Evolutionary conservation across 2,888 invertebrate species (phyloP), one percentile per base, ranked within the genome.

Genomic region (Spisula solida): DNA sequence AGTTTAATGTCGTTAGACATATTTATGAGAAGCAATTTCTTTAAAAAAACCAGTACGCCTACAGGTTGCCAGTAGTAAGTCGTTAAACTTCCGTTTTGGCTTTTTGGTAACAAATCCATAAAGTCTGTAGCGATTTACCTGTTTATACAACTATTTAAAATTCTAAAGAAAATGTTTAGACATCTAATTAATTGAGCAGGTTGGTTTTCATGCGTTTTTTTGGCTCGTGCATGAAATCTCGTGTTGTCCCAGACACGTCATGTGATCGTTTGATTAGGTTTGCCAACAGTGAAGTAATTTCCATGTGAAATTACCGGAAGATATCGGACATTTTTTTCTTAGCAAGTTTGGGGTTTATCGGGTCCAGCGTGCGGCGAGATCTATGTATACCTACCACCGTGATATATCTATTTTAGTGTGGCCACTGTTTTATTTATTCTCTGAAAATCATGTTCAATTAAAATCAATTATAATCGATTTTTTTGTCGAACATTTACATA

Each of bases 161-260:
- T 75, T 75, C 66, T 47, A 66, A 83, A 47, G 29, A 83, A 70
- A 75, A 48, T 75, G 48, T 83, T 83, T 75, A 83, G 83, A 83
- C 83, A 75, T 51, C 48, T 83, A 83, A 83, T 83, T 70, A 83
- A 83, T 83, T 83, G 75, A 48, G 66, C 83, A 75, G 70, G 70
- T 83, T 70, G 47, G 75, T 83, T 47, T 75, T 48, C 83, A 31
- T 34, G 75, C 34, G 34, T 75, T 75, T 75, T 75, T 75, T 75
- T 31, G 75, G 60, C 60, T 66, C 60, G 25, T n/a, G 25, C 60
- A 25, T 25, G 60, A 66, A 10, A 66, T 66, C 60, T 66, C 60
- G 60, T 66, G 60, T 66, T 66, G 60, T 25, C 60, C 60, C 60
- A 66, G 60, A 66, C 60, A 66, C 60, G 25, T 25, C 60, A 66